phyloP scores from a whole-genome alignment of 2,797 vertebrate species.

The Propithecus perrieri region DNA sequence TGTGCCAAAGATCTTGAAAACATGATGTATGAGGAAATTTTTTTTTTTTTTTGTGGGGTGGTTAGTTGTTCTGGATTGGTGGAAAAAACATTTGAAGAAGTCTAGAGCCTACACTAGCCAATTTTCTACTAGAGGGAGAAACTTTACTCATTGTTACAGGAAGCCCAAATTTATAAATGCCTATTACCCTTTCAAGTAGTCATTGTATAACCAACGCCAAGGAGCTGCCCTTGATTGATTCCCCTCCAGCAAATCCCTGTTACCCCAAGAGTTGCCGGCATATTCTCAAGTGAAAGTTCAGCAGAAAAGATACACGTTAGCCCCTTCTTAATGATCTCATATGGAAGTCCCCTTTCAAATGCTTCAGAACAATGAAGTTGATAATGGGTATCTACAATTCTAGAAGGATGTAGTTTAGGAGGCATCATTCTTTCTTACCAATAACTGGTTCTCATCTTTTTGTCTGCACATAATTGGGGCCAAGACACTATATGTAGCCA shows the following conservation, averaged over 20 bases:
- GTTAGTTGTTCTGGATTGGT: not conserved
- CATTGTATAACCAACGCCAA: not conserved
- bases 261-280: not conserved
- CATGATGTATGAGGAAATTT: not conserved
- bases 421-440: not conserved
- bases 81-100: not conserved
- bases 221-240: not conserved
- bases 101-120: not conserved
- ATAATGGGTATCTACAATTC: not conserved
- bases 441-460: not conserved
- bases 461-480: not conserved
- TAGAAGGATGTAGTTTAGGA: not conserved
- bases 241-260: not conserved
- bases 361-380: not conserved
- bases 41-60: too few species aligned
- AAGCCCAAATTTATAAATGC: too few species aligned
- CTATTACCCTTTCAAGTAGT: not conserved
- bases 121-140: not conserved
- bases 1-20: not conserved
- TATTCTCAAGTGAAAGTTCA: not conserved
- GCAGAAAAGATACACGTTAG: not conserved
- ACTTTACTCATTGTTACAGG: not conserved
- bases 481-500: not conserved
- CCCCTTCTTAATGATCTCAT: too few species aligned
- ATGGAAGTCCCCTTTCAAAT: not conserved